These are phyloP conservation scores for Campylorhamphus procurvoides DNA, from an alignment of 2,113 vertebrate genomes.

Conservation along the genomic window DNA sequence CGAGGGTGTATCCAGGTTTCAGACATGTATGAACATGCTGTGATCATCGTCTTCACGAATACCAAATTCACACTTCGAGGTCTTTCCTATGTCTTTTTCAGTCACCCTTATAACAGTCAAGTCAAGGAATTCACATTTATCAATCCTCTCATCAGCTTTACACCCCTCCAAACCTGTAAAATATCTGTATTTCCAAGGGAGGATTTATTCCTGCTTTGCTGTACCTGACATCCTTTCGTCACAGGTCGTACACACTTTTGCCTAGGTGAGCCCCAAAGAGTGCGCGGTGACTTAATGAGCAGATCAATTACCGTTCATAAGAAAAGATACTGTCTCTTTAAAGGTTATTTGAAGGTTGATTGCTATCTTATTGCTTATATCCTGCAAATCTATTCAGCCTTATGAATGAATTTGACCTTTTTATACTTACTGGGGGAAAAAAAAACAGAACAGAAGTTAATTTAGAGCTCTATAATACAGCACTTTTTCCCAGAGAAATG, in stretches of 20 bases:
- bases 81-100: not conserved
- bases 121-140: not conserved
- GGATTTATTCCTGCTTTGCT: slow-evolving; percentile 53
- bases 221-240: slow-evolving; percentile 37
- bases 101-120: not conserved
- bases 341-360: slow-evolving; percentile 94
- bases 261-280: slow-evolving; percentile 70
- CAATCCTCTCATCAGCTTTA: not conserved
- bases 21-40: not conserved
- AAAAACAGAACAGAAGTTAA: slow-evolving; percentile 90
- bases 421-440: slow-evolving; percentile 84
- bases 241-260: slow-evolving; percentile 12
- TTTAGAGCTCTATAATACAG: slow-evolving; percentile 91
- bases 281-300: slow-evolving; percentile 74
- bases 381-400: slow-evolving; percentile 88
- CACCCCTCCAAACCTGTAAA: not conserved
- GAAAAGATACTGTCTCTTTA: slow-evolving; percentile 76
- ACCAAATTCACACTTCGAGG: not conserved
- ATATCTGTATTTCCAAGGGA: not conserved
- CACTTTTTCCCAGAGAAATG: slow-evolving; percentile 87
- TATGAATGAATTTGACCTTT: slow-evolving; percentile 99
- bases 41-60: fast-evolving
- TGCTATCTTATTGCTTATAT: slow-evolving; percentile 87
- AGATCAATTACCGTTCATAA: slow-evolving; percentile 80
- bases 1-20: not conserved